These are phyloP conservation scores for Tenrec ecaudatus DNA, from an alignment of 2,113 vertebrate species.

Conservation along the genomic window DNA sequence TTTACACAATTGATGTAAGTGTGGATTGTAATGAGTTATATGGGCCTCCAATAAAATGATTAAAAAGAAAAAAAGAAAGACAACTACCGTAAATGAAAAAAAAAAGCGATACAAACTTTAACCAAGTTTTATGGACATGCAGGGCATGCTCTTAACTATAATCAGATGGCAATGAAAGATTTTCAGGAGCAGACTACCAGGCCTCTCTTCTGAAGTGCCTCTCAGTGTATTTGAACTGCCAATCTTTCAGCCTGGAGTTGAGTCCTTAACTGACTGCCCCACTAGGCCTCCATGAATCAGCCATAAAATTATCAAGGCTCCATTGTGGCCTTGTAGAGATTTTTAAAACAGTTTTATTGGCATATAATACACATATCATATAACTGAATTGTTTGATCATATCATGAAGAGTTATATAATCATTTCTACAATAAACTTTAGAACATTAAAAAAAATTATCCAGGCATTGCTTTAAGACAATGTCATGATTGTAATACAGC, in stretches of 20 bases:
- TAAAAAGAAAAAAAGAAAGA: too few species aligned
- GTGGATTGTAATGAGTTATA: too few species aligned
- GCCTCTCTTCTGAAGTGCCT: neutral
- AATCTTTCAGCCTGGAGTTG: neutral
- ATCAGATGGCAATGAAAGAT: neutral
- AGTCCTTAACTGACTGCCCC: neutral
- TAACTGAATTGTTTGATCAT: too few species aligned
- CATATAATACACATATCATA: too few species aligned
- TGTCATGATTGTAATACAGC: neutral
- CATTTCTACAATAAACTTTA: too few species aligned
- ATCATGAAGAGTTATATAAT: too few species aligned
- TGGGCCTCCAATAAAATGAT: too few species aligned
- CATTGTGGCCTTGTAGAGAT: too few species aligned
- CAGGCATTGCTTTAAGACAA: slow-evolving; percentile 2
- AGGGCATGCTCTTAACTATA: neutral
- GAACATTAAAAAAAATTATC: too few species aligned
- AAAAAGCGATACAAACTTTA: slow-evolving; percentile 2
- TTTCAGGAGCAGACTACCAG: neutral
- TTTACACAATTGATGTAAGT: too few species aligned
- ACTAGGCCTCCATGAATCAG: neutral
- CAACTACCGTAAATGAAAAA: too few species aligned
- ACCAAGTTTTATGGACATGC: neutral
- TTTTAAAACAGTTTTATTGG: too few species aligned
- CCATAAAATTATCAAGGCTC: slow-evolving; percentile 53
- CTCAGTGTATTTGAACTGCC: neutral